phyloP scores from a whole-genome alignment of 2,797 vertebrate genomes.

The Lateolabrax maculatus region DNA sequence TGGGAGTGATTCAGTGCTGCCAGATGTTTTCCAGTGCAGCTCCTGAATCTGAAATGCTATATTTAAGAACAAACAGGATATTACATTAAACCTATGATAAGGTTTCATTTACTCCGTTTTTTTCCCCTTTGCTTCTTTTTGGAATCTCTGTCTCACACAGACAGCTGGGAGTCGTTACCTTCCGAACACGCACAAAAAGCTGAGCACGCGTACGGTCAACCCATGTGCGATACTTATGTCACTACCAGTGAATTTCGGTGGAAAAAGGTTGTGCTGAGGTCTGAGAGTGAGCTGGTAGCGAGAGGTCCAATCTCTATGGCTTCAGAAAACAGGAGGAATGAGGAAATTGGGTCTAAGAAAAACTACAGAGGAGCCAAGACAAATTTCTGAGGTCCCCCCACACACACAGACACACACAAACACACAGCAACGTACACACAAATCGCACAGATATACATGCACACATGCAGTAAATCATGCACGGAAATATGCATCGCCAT shows the following conservation, averaged over 20 bases:
- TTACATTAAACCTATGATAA: constrained; percentile 52
- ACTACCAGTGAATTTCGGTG: constrained; percentile 49
- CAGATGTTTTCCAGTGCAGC: constrained; percentile 34
- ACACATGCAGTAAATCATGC: constrained; percentile 27
- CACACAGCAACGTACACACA: background rate
- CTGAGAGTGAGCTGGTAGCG: constrained; percentile 8
- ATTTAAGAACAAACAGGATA: constrained; percentile 42
- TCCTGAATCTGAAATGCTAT: background rate
- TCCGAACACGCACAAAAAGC: constrained; percentile 21
- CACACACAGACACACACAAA: constrained; percentile 7
- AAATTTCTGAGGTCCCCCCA: constrained; percentile 52
- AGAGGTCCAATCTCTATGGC: background rate
- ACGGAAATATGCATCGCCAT: constrained; percentile 18
- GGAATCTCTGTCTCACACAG: constrained; percentile 60
- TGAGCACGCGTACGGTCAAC: constrained; percentile 2
- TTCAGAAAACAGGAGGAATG: constrained; percentile 36
- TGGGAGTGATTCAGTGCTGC: background rate
- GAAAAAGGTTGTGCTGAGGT: constrained; percentile 39
- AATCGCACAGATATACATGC: constrained; percentile 1
- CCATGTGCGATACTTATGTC: constrained; percentile 42
- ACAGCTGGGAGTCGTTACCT: constrained; percentile 83
- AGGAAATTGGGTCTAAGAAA: constrained; percentile 62
- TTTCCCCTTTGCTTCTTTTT: constrained; percentile 35
- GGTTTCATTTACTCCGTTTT: constrained; percentile 44
- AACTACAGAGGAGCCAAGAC: constrained; percentile 61